Evolutionary conservation across 2,797 vertebrate genomes (phyloP).

Genomic region (Gastrophryne carolinensis): DNA sequence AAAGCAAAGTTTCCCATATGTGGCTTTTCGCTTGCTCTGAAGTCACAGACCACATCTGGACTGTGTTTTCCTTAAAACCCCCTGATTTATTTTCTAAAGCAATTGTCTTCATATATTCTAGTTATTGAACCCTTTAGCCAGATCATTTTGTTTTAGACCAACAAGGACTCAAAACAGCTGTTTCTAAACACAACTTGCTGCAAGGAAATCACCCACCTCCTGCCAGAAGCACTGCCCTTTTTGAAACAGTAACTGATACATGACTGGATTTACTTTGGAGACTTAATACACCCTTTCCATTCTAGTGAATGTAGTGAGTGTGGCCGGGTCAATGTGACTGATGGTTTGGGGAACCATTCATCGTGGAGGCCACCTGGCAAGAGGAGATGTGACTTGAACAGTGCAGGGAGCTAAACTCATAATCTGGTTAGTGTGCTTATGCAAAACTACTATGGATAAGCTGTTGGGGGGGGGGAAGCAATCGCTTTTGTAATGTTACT

Average conservation of each 20-base stretch:
- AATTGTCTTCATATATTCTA: conserved; percentile 27
- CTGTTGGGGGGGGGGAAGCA: too few species aligned
- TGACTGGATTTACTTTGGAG: conserved; percentile 6
- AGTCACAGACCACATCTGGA: conserved; percentile 28
- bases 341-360: too few species aligned
- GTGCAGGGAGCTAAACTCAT: too few species aligned
- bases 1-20: conserved; percentile 3
- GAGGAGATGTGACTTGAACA: too few species aligned
- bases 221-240: conserved; percentile 1
- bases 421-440: too few species aligned
- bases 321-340: too few species aligned
- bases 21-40: background rate
- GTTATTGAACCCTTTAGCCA: conserved; percentile 34
- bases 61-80: conserved; percentile 18
- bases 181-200: conserved; percentile 4
- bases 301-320: too few species aligned
- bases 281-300: too few species aligned
- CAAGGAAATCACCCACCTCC: background rate
- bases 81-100: conserved; percentile 7
- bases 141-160: background rate
- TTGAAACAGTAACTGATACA: background rate
- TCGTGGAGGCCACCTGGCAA: too few species aligned
- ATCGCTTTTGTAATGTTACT: too few species aligned
- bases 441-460: too few species aligned
- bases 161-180: conserved; percentile 24